Evolutionary conservation across 2,797 vertebrate genomes (phyloP).

Genomic region (Neostethus bicornis): DNA sequence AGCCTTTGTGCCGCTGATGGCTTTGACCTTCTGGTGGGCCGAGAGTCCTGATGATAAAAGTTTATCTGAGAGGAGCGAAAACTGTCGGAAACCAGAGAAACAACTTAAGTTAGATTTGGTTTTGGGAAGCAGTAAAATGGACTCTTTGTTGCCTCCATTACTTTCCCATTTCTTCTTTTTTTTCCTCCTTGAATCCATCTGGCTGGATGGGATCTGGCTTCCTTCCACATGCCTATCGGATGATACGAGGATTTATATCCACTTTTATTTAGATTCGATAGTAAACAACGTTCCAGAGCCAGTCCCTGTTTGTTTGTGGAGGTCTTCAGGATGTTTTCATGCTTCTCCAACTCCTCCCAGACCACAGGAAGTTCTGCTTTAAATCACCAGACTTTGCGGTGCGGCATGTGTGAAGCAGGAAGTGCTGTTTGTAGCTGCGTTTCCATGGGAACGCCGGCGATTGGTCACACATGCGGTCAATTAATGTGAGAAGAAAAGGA

Average conservation of each 20-base stretch:
- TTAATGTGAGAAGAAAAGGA: background rate
- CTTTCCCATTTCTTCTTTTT: background rate
- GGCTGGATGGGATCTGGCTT: background rate
- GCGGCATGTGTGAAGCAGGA: background rate
- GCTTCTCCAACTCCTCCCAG: background rate
- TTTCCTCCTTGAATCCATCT: background rate
- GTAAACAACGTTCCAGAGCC: background rate
- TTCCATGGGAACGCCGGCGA: background rate
- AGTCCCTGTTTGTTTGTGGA: no score
- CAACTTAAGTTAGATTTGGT: background rate
- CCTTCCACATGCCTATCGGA: constrained; percentile 24
- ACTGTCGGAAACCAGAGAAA: background rate
- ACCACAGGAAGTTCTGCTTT: background rate
- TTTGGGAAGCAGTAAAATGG: background rate
- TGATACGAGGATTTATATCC: constrained; percentile 4
- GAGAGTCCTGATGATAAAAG: background rate
- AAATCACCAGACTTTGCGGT: constrained; percentile 1
- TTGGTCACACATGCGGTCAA: background rate
- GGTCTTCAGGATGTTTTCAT: background rate
- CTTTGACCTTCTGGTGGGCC: background rate
- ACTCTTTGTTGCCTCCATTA: background rate
- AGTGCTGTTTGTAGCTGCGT: background rate
- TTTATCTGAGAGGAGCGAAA: background rate
- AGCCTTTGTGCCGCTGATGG: constrained; percentile 2
- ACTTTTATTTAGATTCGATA: no score